Evolutionary conservation across 2,113 vertebrate species (phyloP).

Genomic region (Corydoras sp.): DNA sequence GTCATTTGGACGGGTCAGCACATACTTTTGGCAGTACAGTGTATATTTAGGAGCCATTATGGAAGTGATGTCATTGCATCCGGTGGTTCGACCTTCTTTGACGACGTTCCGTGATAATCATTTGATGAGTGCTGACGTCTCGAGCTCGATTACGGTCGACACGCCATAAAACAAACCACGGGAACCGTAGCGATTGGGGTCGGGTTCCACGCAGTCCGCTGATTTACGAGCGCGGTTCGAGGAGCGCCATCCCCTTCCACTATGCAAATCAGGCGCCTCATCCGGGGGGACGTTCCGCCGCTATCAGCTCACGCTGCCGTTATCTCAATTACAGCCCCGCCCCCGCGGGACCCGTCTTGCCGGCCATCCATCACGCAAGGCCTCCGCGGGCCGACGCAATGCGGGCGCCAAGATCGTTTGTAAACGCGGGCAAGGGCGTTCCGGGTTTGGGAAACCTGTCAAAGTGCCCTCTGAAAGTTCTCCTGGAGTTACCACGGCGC

Average conservation of each 20-base stretch:
- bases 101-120: background rate
- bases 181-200: background rate
- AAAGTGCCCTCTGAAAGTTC: constrained; percentile 18
- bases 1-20: no score
- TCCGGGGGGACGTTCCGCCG: background rate
- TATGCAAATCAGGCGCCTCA: constrained; percentile 28
- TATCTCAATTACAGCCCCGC: constrained; percentile 25
- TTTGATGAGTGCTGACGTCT: background rate
- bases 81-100: background rate
- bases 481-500: background rate
- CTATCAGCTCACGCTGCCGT: constrained; percentile 23
- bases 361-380: constrained; percentile 21
- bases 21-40: background rate
- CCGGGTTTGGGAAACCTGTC: background rate
- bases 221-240: constrained; percentile 21
- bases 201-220: constrained; percentile 12
- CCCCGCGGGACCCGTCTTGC: constrained; percentile 19
- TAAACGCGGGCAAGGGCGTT: background rate
- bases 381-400: background rate
- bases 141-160: constrained; percentile 6
- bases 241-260: constrained; percentile 2
- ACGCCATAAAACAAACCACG: constrained; percentile 11
- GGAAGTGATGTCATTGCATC: background rate
- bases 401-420: constrained; percentile 12
- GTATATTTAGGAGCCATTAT: background rate